Evolutionary conservation across 2,888 invertebrate species (phyloP).

Genomic region (Opisthograptis luteolata): DNA sequence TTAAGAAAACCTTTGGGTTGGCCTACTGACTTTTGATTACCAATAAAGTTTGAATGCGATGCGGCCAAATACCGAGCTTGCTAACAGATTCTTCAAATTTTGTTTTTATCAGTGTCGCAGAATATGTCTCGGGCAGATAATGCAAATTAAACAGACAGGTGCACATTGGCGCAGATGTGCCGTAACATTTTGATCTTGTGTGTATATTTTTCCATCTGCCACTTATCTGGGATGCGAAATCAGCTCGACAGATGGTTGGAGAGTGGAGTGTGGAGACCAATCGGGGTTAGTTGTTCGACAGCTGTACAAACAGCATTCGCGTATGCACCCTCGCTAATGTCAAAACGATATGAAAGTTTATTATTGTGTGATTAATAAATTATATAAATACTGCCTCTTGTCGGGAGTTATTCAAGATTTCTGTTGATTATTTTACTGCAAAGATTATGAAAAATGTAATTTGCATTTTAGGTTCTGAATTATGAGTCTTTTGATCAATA

Average conservation of each 20-base stretch:
- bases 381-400: no score
- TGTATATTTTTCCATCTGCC: slow-evolving; percentile 36
- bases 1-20: slow-evolving; percentile 11
- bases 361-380: no score
- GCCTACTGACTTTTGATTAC: slow-evolving; percentile 22
- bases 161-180: slow-evolving; percentile 4
- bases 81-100: slow-evolving; percentile 2
- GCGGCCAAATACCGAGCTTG: not conserved
- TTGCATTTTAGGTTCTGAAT: no score
- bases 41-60: not conserved
- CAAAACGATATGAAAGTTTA: not conserved
- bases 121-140: not conserved
- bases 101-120: not conserved
- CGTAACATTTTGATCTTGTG: slow-evolving; percentile 13
- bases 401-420: no score
- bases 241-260: slow-evolving; percentile 43
- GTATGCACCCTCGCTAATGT: slow-evolving; percentile 15
- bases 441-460: no score
- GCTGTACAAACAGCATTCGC: slow-evolving; percentile 31
- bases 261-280: slow-evolving; percentile 30
- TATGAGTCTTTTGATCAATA: no score
- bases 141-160: slow-evolving; percentile 6
- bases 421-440: no score
- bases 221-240: slow-evolving; percentile 40
- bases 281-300: slow-evolving; percentile 30